Evolutionary conservation across 2,113 vertebrate species (phyloP).

Genomic region (Calidris pygmaea): DNA sequence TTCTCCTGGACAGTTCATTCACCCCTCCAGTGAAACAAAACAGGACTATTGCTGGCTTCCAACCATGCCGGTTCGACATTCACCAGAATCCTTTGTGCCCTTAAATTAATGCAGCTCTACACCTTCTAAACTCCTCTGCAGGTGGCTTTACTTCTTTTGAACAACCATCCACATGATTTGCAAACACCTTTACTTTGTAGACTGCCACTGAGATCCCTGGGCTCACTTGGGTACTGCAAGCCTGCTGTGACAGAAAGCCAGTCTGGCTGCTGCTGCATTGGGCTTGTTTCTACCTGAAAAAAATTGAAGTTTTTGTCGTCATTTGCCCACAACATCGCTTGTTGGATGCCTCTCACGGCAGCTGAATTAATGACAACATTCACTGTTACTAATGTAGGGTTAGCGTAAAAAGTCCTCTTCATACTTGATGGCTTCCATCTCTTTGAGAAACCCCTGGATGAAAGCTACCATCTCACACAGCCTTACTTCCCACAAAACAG

Average conservation of each 20-base stretch:
- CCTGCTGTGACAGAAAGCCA: neutral
- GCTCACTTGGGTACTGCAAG: neutral
- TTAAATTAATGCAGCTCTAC: neutral
- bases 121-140: neutral
- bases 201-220: neutral
- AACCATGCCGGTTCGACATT: rapidly evolving
- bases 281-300: neutral
- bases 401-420: neutral
- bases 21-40: neutral
- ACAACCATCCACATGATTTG: neutral
- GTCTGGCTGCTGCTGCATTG: neutral
- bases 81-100: neutral
- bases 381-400: neutral
- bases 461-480: rapidly evolving
- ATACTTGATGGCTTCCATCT: neutral
- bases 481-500: neutral
- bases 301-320: neutral
- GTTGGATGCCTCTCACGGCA: neutral
- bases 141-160: neutral
- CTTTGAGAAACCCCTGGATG: neutral
- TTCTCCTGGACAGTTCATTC: neutral
- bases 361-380: neutral
- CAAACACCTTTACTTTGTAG: neutral
- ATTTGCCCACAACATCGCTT: neutral
- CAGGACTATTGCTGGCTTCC: neutral